phyloP scores from a whole-genome alignment of 2,113 vertebrate species.

The Leuciscus idus region DNA sequence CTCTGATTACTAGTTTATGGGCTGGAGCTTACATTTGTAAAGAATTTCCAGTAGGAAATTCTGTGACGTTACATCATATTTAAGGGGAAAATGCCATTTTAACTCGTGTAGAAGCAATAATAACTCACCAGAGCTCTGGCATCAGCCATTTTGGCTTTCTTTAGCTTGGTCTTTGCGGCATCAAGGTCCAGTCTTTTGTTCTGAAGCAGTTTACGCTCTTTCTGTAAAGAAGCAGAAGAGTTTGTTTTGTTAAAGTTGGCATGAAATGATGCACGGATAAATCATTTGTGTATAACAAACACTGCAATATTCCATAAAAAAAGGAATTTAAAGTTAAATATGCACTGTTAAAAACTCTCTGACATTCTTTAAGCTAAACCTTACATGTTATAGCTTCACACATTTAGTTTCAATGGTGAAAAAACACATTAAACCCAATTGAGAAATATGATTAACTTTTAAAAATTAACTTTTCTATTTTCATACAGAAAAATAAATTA shows the following conservation, averaged over 20 bases:
- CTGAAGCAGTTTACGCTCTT: constrained; percentile 94
- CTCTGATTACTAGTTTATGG: not conserved
- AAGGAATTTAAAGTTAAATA: not conserved
- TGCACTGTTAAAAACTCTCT: not conserved
- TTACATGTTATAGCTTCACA: not conserved
- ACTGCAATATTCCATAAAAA: no score
- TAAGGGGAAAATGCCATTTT: not conserved
- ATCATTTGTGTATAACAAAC: no score
- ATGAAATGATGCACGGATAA: no score
- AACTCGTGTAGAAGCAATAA: not conserved
- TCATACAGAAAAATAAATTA: not conserved
- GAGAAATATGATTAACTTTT: not conserved
- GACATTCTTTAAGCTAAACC: not conserved
- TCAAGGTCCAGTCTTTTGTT: constrained; percentile 97
- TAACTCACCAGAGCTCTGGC: constrained; percentile 87
- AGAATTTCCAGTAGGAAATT: not conserved
- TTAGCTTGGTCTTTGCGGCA: constrained; percentile 94
- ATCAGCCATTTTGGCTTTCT: constrained; percentile 93
- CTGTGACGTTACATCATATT: not conserved
- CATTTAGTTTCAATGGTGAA: not conserved
- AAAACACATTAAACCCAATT: not conserved
- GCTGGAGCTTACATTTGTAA: not conserved
- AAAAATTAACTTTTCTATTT: not conserved
- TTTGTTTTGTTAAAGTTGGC: not conserved
- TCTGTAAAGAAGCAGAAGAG: constrained; percentile 76